Evolutionary conservation across 2,888 invertebrate genomes (phyloP).

Genomic region (Neoitamus cyanurus): DNA sequence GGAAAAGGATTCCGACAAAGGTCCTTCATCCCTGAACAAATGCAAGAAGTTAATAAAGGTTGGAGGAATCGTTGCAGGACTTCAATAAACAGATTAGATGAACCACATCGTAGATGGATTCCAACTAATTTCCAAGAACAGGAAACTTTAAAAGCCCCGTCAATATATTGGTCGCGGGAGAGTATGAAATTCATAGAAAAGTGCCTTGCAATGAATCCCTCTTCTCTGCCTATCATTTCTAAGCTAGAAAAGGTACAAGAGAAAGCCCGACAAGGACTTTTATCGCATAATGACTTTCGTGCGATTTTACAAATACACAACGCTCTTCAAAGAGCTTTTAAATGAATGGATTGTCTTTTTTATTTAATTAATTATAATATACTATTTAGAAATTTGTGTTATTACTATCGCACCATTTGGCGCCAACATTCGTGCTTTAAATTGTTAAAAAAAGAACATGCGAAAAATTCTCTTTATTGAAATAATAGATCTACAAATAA

Average conservation of each 20-base stretch:
- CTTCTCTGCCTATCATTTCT: slow-evolving; percentile 54
- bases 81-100: slow-evolving; percentile 55
- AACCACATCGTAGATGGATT: not conserved
- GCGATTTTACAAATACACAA: slow-evolving; percentile 60
- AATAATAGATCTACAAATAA: too few species aligned
- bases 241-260: slow-evolving; percentile 59
- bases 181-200: slow-evolving; percentile 60
- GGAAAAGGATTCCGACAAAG: not conserved
- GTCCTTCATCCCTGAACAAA: slow-evolving; percentile 50
- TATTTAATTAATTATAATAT: not conserved
- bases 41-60: slow-evolving; percentile 51
- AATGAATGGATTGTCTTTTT: not conserved
- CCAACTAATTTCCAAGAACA: not conserved
- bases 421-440: too few species aligned
- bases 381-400: not conserved
- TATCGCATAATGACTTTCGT: slow-evolving; percentile 64
- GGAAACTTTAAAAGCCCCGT: slow-evolving; percentile 53
- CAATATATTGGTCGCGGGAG: slow-evolving; percentile 64
- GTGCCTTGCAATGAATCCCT: slow-evolving; percentile 53
- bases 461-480: too few species aligned
- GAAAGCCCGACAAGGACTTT: slow-evolving; percentile 60
- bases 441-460: too few species aligned
- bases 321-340: slow-evolving; percentile 55
- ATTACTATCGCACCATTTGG: too few species aligned
- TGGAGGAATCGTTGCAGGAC: slow-evolving; percentile 55